Conservation (phyloP, 2,797 vertebrate species). For the Tamandua tetradactyla region DNA sequence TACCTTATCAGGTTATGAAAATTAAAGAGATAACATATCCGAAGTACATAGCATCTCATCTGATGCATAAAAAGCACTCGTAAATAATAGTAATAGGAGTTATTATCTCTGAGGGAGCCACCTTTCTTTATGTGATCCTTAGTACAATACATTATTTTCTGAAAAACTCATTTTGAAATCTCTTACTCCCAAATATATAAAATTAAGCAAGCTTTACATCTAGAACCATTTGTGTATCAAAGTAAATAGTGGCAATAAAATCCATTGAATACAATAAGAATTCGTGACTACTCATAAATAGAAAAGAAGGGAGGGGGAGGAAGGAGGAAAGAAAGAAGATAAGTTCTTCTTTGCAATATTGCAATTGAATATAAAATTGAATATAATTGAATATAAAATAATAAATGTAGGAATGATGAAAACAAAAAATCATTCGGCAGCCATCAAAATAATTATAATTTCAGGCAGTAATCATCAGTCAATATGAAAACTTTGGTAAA, state of each 20-base stretch:
- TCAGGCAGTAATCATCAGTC: neutral
- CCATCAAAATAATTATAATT: neutral
- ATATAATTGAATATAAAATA: slow-evolving; percentile 52
- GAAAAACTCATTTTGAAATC: slow-evolving; percentile 12
- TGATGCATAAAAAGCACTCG: neutral
- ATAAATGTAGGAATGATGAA: slow-evolving; percentile 33
- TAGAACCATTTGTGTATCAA: neutral
- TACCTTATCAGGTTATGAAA: neutral
- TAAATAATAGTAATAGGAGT: neutral
- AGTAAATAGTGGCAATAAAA: slow-evolving; percentile 41
- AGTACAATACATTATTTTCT: neutral
- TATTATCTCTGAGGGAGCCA: neutral
- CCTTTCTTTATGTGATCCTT: neutral
- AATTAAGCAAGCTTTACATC: slow-evolving; percentile 21
- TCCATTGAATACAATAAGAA: slow-evolving; percentile 29
- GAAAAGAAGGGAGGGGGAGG: neutral
- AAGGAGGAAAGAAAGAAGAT: neutral
- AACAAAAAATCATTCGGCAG: slow-evolving; percentile 20
- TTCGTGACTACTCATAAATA: neutral
- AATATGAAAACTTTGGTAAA: neutral
- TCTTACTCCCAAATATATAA: slow-evolving; percentile 18
- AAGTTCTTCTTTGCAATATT: neutral
- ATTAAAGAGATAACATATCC: neutral
- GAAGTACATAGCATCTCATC: neutral
- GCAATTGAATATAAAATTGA: slow-evolving; percentile 44